Evolutionary conservation across 1,140 invertebrate species (phyloP).

Genomic region (Scaptomyza montana): DNA sequence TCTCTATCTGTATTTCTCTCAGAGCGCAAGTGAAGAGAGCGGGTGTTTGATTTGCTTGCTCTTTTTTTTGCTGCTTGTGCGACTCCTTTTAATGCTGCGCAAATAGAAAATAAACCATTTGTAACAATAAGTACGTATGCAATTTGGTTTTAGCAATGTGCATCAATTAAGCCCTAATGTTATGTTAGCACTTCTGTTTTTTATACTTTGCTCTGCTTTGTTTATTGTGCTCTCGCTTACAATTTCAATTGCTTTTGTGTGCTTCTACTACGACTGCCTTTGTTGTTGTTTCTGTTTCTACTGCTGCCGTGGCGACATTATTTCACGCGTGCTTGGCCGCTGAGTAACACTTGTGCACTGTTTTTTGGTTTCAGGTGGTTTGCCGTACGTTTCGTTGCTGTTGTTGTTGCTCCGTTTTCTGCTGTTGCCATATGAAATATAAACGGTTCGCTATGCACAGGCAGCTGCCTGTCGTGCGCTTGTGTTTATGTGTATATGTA

Average conservation of each 20-base stretch:
- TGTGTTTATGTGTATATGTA: constrained; percentile 13
- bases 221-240: constrained; percentile 44
- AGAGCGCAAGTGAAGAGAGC: constrained; percentile 14
- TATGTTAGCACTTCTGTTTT: constrained; percentile 22
- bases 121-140: constrained; percentile 26
- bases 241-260: constrained; percentile 48
- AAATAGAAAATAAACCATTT: constrained; percentile 45
- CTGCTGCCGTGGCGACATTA: constrained; percentile 55
- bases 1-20: constrained; percentile 5
- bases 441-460: constrained; percentile 78
- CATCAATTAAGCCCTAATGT: constrained; percentile 24
- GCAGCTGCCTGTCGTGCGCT: constrained; percentile 17
- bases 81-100: constrained; percentile 56
- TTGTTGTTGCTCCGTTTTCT: constrained; percentile 28
- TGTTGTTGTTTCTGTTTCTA: constrained; percentile 38
- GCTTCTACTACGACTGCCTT: constrained; percentile 17
- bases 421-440: constrained; percentile 75
- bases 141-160: constrained; percentile 24
- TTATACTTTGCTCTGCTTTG: constrained; percentile 41
- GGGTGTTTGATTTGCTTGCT: constrained; percentile 15
- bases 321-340: constrained; percentile 66
- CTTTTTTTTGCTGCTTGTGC: constrained; percentile 7
- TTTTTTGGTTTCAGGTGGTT: constrained; percentile 58
- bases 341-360: constrained; percentile 77
- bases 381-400: constrained; percentile 37